Evolutionary conservation across 2,797 vertebrate genomes (phyloP), one percentile per base, ranked within the genome.

Genomic region (Limnodromus scolopaceus): DNA sequence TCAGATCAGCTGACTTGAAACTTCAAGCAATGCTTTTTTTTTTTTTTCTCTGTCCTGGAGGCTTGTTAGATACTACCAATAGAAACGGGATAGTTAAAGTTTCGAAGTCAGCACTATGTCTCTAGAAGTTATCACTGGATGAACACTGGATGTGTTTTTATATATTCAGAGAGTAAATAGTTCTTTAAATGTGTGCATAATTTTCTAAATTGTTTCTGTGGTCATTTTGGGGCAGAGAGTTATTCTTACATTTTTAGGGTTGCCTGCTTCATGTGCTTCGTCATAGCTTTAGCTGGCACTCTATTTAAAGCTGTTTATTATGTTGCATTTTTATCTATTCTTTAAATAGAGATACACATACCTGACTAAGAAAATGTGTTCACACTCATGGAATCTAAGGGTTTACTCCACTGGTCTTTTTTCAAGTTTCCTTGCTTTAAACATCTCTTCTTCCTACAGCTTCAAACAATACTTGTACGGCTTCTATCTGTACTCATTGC

Each of bases 241-340:
- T 51, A 16, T 2, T 13, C 18, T 28, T 57, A 20, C 1, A 13
- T 54, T 48, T 69, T 51, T 71, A 39, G 49, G 39, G 7, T 68
- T 66, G 3, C 13, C 43, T 5, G 2, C 17, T 51, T 82, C 43
- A 32, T 0, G 0, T 51, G 13, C 3, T 80, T 84, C 24, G 13
- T 27, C 46, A 61, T 32, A 13, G n/a, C 15, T 57, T 70, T 23
- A 77, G 32, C 9, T 80, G 39, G 23, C 14, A 61, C 57, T 30
- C 14, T 57, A 11, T 48, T 64, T 32, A 53, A 70, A 43, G 5
- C 8, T 39, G 36, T 38, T 65, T n/a, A 36, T 57, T 43, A 9
- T 23, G 17, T 22, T 43, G 12, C 16, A 49, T n/a, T 63, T 66
- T 36, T 30, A 8, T 17, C 38, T 38, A 36, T 55, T 78, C 38